A percentile compares a stretch with the other conserved stretches of the same genome.
These are phyloP conservation scores for Hylia prasina DNA, from an alignment of 2,113 vertebrate genomes.

Conservation along the genomic window DNA sequence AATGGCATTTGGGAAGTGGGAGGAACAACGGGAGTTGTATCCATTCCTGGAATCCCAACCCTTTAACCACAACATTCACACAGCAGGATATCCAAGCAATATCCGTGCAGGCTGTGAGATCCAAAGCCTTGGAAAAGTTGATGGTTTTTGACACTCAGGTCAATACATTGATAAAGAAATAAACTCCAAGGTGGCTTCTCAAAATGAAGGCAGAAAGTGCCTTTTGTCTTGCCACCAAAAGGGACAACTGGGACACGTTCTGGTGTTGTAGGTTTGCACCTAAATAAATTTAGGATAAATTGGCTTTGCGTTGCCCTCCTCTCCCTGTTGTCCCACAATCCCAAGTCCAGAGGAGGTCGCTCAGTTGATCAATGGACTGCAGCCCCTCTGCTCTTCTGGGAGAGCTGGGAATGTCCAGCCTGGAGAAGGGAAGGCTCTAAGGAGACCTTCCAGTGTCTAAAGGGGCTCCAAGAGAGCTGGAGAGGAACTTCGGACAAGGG, in stretches of 20 bases:
- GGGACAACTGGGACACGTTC: accelerated
- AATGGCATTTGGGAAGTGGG: neutral
- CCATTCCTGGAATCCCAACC: neutral
- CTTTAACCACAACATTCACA: neutral
- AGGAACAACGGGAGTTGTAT: accelerated
- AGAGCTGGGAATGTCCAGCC: neutral
- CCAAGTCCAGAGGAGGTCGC: neutral
- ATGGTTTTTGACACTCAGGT: neutral
- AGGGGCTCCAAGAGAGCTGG: neutral
- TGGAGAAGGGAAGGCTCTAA: neutral
- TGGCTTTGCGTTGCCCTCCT: neutral
- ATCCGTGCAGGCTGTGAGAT: neutral
- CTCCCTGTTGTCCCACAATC: neutral
- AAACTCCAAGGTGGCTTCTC: neutral
- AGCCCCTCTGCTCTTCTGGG: neutral
- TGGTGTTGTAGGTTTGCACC: neutral
- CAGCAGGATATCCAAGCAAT: neutral
- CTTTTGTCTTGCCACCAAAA: neutral
- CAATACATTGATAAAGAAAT: neutral
- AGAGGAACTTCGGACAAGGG: neutral
- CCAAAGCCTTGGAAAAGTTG: neutral
- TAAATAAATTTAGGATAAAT: neutral
- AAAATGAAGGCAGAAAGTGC: no score
- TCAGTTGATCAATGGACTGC: neutral
- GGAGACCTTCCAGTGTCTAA: neutral